phyloP scores from a whole-genome alignment of 2,797 vertebrate species.

The Pagetopsis macropterus region DNA sequence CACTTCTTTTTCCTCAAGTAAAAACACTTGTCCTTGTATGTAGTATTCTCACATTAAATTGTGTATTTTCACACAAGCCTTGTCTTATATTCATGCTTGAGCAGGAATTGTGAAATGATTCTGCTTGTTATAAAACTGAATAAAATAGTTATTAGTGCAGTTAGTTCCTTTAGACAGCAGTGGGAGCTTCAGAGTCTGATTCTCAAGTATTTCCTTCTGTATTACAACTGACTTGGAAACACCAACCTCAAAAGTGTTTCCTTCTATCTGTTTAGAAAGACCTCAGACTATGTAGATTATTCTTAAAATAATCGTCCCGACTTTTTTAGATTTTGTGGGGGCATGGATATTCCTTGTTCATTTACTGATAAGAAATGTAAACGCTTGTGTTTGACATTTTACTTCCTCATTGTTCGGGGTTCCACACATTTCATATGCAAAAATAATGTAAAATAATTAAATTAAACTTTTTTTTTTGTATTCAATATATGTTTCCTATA shows the following conservation, averaged over 20 bases:
- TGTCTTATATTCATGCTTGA: slow-evolving; percentile 13
- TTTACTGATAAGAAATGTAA: slow-evolving; percentile 37
- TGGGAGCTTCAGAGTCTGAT: slow-evolving; percentile 76
- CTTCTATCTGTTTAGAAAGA: neutral
- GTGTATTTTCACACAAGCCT: slow-evolving; percentile 22
- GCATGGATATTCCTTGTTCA: neutral
- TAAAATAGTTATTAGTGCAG: slow-evolving; percentile 61
- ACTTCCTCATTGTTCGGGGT: neutral
- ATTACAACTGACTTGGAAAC: slow-evolving; percentile 24
- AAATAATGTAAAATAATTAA: neutral
- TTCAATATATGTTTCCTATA: neutral
- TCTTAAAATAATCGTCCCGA: too few relatives aligned
- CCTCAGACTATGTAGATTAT: slow-evolving; percentile 7
- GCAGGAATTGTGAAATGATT: slow-evolving; percentile 29
- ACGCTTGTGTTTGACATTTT: slow-evolving; percentile 11
- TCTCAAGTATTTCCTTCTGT: slow-evolving; percentile 29
- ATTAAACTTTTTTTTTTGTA: neutral
- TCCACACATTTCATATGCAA: neutral
- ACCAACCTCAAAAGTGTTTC: slow-evolving; percentile 8
- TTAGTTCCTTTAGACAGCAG: slow-evolving; percentile 78
- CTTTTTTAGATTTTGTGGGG: neutral
- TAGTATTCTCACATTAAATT: slow-evolving; percentile 18
- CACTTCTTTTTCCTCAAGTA: slow-evolving; percentile 13
- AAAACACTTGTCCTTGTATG: slow-evolving; percentile 7
- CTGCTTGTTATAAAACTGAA: slow-evolving; percentile 17